Percentiles rank a stretch among this genome's conserved stretches.
phyloP scores from a whole-genome alignment of 2,888 invertebrate species.

The Noctua comes region DNA sequence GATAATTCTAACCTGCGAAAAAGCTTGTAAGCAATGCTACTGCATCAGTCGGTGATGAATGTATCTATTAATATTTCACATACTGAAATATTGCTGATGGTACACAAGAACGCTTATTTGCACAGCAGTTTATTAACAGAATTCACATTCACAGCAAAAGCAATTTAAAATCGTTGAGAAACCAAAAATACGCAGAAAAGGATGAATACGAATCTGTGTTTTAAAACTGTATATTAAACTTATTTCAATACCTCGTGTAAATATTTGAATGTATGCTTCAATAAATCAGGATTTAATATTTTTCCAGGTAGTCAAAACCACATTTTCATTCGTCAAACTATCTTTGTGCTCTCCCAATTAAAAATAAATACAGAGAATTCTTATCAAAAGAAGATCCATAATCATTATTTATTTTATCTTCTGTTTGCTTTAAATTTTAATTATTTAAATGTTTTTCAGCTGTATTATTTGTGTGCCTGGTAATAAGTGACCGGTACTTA shows the following conservation, averaged over 20 bases:
- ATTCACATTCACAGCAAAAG: background rate
- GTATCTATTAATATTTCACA: background rate
- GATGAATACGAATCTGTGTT: background rate
- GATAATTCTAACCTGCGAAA: background rate
- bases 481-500: background rate
- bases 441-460: background rate
- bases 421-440: background rate
- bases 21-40: background rate
- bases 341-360: background rate
- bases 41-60: background rate
- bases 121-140: background rate
- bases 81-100: background rate
- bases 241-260: background rate
- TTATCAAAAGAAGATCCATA: background rate
- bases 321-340: background rate
- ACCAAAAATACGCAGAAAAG: background rate
- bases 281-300: background rate
- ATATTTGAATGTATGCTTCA: background rate
- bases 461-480: background rate
- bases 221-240: background rate
- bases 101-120: background rate
- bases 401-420: conserved; percentile 14
- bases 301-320: background rate
- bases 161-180: background rate
- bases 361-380: background rate